Base-by-base conservation (phyloP, 2,113 vertebrate genomes). In the Callocephalon fimbriatum region DNA sequence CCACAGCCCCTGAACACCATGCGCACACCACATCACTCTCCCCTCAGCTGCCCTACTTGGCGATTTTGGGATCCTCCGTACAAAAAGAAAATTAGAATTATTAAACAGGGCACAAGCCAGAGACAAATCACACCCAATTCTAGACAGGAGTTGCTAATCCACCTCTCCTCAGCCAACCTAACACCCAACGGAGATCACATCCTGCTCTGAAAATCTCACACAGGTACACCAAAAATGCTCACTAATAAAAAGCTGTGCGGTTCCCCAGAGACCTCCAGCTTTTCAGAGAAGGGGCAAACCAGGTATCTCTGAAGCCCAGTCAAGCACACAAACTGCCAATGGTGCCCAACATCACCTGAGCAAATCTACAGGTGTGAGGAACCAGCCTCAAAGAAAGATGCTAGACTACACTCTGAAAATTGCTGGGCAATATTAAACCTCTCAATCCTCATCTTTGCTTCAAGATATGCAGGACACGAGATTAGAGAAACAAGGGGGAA, bases 321-420 rank as follows among this genome's bases (percentile, higher is more conserved):
- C 51, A 62, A 67, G 29, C 1, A 0, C 9, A 7, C 18, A 6
- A 63, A 54, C n/a, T 9, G 9, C 45, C 51, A 50, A 25, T 0
- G 10, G 32, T 7, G 1, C 70, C 61, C 87, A 94, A 77, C 71
- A 61, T 12, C 48, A 65, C 27, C n/a, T 65, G 35, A 86, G 45
- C 65, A 76, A 61, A 92, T 37, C 29, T 19, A 4, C 0, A 2
- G 15, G 32, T 2, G 2, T 5, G 10, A 54, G 68, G 38, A 86
- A 51, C 9, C 32, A 29, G 22, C 16, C 13, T 32, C 83, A 95
- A 94, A 53, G 22, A 66, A 31, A 76, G 16, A 35, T 0, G 3
- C 65, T 47, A 32, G 61, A 82, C 12, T 1, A 22, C 0, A 0
- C 31, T 79, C 71, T 0, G 1, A 54, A 11, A 66, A 78, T 16